Evolutionary conservation across 2,113 vertebrate genomes (phyloP), one percentile per base, ranked within the genome.

Genomic region (Indri indri): DNA sequence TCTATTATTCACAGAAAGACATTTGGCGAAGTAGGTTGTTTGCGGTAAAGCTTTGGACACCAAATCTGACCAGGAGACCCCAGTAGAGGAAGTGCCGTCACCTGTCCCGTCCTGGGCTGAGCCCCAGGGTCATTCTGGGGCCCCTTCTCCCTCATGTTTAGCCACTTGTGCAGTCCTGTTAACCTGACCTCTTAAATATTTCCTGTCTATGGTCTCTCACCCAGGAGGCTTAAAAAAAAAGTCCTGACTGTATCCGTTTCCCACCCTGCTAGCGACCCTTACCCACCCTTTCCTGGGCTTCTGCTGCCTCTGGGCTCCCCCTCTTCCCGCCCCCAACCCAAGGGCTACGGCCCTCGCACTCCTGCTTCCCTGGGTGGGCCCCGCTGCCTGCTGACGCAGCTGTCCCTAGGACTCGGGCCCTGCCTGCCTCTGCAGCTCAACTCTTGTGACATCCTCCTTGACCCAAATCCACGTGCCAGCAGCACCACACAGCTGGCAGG

Each of bases 401-500:
- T 52, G 84, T 76, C 70, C 74, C 79, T 0, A 0, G 14, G 54
- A 18, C 73, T 68, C 0, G 7, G 50, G 42, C 61, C 61, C 63
- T 66, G 6, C 16, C 74, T 4, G 8, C n/a, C 84, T 40, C 34
- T 0, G 16, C 0, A 4, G 40, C 70, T 76, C n/a, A 25, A 73
- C 57, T 92, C 74, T 12, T 18, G 34, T 30, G 63, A 30, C 30
- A 2, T 34, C 30, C 27, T 65, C 47, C 27, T 65, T 82, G 73
- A 50, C 80, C 90, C 76, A 14, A 1, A 54, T 30, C 54, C 22
- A 37, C n/a, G 63, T 0, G 2, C 17, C 2, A 5, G 23, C 11
- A 1, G 30, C 65, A 50, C 14, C 32, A 14, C 12, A 10, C 0
- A 0, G 2, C 22, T 23, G 1, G 3, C 3, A 16, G 37, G 45